Conservation (phyloP, 2,113 vertebrate species). For the Odocoileus virginianus region DNA sequence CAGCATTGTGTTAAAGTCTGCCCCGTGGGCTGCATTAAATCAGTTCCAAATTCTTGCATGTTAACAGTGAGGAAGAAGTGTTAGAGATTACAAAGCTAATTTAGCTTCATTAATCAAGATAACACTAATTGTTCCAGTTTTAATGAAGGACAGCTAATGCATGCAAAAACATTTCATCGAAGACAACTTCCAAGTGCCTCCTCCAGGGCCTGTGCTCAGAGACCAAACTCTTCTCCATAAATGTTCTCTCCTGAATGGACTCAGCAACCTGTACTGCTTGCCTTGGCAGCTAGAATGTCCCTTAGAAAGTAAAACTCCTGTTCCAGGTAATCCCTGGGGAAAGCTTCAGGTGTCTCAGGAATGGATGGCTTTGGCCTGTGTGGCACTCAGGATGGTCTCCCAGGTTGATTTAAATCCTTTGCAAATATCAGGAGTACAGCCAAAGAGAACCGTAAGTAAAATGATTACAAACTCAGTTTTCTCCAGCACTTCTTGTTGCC, state of each 20-base stretch:
- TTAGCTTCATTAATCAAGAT: constrained; percentile 46
- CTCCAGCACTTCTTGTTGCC: background rate
- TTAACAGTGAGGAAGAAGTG: background rate
- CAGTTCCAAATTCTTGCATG: background rate
- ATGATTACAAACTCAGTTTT: background rate
- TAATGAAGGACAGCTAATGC: background rate
- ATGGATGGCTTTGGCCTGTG: no score
- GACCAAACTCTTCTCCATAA: background rate
- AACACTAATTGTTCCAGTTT: constrained; percentile 15
- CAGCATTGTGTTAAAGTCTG: background rate
- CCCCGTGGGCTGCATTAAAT: background rate
- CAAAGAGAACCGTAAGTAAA: background rate
- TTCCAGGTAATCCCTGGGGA: background rate
- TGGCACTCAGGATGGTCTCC: background rate
- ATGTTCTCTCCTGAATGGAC: background rate
- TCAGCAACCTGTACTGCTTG: background rate
- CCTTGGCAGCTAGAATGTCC: background rate
- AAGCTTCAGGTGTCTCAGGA: background rate
- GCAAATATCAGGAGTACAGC: background rate
- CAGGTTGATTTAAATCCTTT: background rate
- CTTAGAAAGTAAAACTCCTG: background rate
- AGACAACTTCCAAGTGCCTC: background rate
- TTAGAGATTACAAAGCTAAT: constrained; percentile 23
- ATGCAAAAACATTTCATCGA: background rate
- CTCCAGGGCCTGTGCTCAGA: background rate